Percentiles rank a stretch among this genome's conserved stretches.
These are phyloP conservation scores for Mesochorus sp. DNA, from an alignment of 2,888 invertebrate species.

Conservation along the genomic window DNA sequence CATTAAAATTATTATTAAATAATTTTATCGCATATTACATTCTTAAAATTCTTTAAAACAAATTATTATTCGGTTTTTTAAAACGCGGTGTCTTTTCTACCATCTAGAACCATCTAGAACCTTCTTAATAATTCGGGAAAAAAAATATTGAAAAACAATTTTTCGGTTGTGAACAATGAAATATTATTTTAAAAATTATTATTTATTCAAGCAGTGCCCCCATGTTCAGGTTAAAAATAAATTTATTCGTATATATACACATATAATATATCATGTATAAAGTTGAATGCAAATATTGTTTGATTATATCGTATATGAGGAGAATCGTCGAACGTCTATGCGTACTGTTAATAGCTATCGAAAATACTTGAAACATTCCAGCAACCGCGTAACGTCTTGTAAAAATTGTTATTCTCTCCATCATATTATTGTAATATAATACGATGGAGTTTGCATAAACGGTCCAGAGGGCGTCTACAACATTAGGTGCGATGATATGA, in stretches of 20 bases:
- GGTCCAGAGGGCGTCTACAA: slow-evolving; percentile 14
- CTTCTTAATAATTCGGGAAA: too few species aligned
- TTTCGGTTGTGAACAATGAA: neutral
- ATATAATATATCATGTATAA: slow-evolving; percentile 32
- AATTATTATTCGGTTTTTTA: too few species aligned
- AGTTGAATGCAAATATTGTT: slow-evolving; percentile 10
- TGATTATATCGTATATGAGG: slow-evolving; percentile 10
- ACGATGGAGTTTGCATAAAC: neutral
- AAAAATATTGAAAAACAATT: neutral
- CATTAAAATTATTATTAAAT: too few species aligned
- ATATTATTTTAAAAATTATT: neutral
- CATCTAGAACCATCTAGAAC: too few species aligned
- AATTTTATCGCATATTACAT: too few species aligned
- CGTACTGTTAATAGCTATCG: slow-evolving; percentile 46
- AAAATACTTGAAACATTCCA: slow-evolving; percentile 72
- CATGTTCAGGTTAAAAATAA: neutral
- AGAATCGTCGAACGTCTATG: slow-evolving; percentile 1
- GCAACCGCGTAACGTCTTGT: slow-evolving; percentile 62
- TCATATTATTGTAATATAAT: too few species aligned
- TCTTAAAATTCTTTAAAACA: too few species aligned
- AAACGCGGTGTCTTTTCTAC: too few species aligned
- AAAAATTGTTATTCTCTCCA: slow-evolving; percentile 12
- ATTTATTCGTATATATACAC: slow-evolving; percentile 11
- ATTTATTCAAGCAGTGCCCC: neutral
- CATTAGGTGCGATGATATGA: neutral